Base-by-base conservation (phyloP, 2,797 vertebrate genomes). In the Falco peregrinus region DNA sequence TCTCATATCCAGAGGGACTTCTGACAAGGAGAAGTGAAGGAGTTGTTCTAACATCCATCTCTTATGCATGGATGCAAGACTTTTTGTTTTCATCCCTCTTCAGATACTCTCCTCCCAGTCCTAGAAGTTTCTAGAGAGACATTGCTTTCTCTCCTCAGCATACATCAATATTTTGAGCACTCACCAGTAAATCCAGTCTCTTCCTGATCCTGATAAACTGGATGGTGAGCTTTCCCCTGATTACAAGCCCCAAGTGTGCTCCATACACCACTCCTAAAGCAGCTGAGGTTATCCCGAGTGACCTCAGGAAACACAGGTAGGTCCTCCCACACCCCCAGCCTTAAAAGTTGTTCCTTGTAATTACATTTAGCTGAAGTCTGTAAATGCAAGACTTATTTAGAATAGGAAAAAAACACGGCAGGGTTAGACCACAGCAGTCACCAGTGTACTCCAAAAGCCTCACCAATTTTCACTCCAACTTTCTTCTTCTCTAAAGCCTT, bases 31-130 rank as follows among this genome's bases (percentile, higher is more conserved):
- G 4, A 76, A 65, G 19, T 4, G 6, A 76, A 71, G 11, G 9
- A 4, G 7, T 20, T 45, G 22, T 68, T 76, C 51, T 39, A 76
- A 73, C 19, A 74, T 15, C 9, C 24, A 53, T 45, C 31, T 35
- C 31, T 41, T 31, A 16, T 0, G 2, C 25, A 26, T 1, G 1
- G 28, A 69, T 61, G 9, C 11, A 71, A 59, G 9, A 48, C 21
- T 33, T 43, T 17, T 29, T 50, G 20, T 17, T 37, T 67, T 80
- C 43, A 13, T n/a, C 37, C 37, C 48, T 81, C 64, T 86, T 69
- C 37, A 50, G 35, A 37, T 18, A 20, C 29, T 70, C 6, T 84
- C 29, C 25, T 45, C 19, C 45, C 35, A 41, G 51, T 26, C 25
- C 65, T 6, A 25, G 2, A 37, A 70, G 39, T 47, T 88, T 81